Evolutionary conservation across 2,888 invertebrate species (phyloP).

Genomic region (Abrostola triplasia): DNA sequence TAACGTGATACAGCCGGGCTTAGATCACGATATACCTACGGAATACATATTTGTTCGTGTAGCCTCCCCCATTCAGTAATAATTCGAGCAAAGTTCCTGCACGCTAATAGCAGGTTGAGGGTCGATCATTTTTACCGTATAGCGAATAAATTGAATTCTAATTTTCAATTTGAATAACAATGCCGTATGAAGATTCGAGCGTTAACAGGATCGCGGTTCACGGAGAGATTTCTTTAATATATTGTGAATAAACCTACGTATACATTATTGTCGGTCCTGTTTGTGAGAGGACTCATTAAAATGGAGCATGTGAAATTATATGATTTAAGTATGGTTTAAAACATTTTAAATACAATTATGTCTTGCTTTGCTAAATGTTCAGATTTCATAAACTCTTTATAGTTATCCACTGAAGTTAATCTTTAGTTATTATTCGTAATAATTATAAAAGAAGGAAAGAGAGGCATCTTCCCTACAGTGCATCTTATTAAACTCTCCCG

Average conservation of each 20-base stretch:
- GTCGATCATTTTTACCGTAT: slow-evolving; percentile 70
- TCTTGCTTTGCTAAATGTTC: no score
- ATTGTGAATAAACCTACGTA: slow-evolving; percentile 35
- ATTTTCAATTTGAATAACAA: slow-evolving; percentile 81
- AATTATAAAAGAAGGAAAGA: no score
- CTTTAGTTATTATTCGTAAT: no score
- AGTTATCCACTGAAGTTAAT: no score
- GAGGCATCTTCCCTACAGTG: no score
- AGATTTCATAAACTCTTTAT: no score
- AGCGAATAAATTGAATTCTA: slow-evolving; percentile 78
- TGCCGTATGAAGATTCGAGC: slow-evolving; percentile 67
- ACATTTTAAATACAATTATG: no score
- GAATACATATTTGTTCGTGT: slow-evolving; percentile 1
- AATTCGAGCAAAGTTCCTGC: slow-evolving; percentile 40
- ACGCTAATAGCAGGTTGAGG: slow-evolving; percentile 66
- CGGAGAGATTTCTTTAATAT: slow-evolving; percentile 60
- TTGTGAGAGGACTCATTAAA: slow-evolving; percentile 16
- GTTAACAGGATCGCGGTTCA: slow-evolving; percentile 63
- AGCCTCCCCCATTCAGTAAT: slow-evolving; percentile 46
- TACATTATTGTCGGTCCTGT: slow-evolving; percentile 11
- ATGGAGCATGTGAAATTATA: slow-evolving; percentile 6
- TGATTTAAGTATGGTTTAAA: no score
- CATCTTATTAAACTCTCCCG: no score
- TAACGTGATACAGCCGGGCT: background rate
- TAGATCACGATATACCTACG: background rate